These are phyloP conservation scores for Xylota segnis DNA, from an alignment of 2,888 invertebrate species.

Conservation along the genomic window DNA sequence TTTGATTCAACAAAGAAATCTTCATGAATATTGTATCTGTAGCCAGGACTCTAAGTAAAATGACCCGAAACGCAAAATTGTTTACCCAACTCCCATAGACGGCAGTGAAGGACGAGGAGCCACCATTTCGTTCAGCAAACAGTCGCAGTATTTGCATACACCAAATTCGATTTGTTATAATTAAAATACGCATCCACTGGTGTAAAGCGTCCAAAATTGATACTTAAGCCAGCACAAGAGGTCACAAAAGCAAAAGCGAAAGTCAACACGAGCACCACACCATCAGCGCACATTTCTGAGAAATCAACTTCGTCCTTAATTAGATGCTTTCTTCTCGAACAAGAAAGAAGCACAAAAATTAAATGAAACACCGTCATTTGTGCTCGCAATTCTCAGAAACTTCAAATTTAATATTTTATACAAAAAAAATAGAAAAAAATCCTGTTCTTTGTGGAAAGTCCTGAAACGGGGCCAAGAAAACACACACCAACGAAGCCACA, in stretches of 20 bases:
- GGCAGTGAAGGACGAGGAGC: too few relatives aligned
- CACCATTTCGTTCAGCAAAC: not conserved
- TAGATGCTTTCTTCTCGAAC: constrained; percentile 1
- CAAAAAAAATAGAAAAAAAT: too few relatives aligned
- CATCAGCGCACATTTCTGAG: not conserved
- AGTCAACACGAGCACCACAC: not conserved
- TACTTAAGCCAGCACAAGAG: not conserved
- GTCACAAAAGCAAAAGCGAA: not conserved
- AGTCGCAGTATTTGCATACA: not conserved
- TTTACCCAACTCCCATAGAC: too few relatives aligned
- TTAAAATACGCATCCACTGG: not conserved
- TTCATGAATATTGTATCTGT: too few relatives aligned
- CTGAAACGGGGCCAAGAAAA: not conserved
- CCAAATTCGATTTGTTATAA: not conserved
- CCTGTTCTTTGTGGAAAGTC: not conserved
- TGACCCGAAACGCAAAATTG: too few relatives aligned
- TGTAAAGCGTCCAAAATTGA: not conserved
- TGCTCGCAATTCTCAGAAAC: not conserved
- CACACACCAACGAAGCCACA: not conserved
- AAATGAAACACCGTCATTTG: not conserved
- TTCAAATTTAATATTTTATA: constrained; percentile 1
- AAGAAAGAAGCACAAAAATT: not conserved
- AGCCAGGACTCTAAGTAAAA: too few relatives aligned
- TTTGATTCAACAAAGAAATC: too few relatives aligned
- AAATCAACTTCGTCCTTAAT: not conserved